These are phyloP conservation scores for Ascidia mentula DNA, from an alignment of 23 tunicate genomes.

Conservation along the genomic window DNA sequence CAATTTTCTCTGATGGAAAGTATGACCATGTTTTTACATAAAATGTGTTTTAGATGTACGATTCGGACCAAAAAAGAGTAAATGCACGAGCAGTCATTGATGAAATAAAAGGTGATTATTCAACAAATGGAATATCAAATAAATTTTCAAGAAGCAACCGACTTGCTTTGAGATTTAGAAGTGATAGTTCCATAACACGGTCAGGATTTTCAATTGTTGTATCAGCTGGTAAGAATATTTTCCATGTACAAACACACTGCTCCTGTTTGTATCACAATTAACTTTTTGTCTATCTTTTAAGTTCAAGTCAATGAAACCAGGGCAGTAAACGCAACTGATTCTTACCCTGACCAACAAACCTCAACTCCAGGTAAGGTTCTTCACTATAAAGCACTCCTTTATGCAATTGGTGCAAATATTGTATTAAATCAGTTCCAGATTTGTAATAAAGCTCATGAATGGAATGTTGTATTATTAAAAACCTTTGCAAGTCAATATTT, in stretches of 20 bases:
- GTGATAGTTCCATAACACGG: neutral
- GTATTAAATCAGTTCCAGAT: too few relatives aligned
- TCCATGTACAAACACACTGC: neutral
- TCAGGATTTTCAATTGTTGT: neutral
- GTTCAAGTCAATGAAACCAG: too few relatives aligned
- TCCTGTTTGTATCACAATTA: too few relatives aligned
- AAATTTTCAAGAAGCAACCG: neutral
- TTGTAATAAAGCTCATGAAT: too few relatives aligned
- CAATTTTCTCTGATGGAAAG: neutral
- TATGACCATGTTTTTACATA: neutral
- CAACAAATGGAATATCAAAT: neutral
- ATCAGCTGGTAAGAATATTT: neutral
- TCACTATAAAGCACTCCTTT: too few relatives aligned
- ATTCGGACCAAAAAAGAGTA: neutral
- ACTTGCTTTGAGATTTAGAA: neutral
- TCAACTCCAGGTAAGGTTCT: too few relatives aligned
- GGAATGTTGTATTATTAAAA: too few relatives aligned
- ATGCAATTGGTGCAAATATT: too few relatives aligned
- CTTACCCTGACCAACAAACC: too few relatives aligned
- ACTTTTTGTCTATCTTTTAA: too few relatives aligned
- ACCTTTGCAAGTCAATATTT: too few relatives aligned
- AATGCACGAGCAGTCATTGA: neutral
- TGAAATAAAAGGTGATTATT: neutral
- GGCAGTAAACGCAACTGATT: too few relatives aligned
- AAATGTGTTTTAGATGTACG: conserved; percentile 7